Evolutionary conservation across 2,797 vertebrate species (phyloP).

Genomic region (Trichosurus vulpecula): DNA sequence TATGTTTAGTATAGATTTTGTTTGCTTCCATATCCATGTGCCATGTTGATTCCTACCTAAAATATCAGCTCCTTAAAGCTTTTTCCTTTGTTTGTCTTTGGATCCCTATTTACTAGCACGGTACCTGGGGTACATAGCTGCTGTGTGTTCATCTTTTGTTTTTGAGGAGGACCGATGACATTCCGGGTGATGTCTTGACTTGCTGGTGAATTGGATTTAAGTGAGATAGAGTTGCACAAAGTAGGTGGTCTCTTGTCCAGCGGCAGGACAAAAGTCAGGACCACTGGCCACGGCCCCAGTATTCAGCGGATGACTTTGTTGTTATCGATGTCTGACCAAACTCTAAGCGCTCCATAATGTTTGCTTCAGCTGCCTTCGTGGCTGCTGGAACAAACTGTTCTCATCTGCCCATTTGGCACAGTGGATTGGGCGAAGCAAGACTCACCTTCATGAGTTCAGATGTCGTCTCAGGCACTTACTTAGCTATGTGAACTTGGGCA

Average conservation of each 20-base stretch:
- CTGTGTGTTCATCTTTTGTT: neutral
- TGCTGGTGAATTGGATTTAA: neutral
- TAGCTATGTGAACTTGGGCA: no score
- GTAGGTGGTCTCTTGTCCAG: neutral
- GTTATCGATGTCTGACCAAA: no score
- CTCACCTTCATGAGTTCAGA: no score
- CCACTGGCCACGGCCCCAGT: neutral
- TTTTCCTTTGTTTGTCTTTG: neutral
- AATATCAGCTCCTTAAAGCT: neutral
- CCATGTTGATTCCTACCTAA: neutral
- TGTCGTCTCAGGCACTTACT: no score
- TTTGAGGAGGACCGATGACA: neutral
- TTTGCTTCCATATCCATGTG: neutral
- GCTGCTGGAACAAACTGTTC: no score
- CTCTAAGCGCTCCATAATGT: no score
- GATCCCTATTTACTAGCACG: neutral
- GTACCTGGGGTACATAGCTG: neutral
- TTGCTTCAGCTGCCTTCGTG: no score
- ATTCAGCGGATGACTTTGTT: no score
- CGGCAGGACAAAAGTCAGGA: neutral
- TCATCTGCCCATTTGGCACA: no score
- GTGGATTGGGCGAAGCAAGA: no score
- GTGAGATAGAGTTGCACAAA: neutral
- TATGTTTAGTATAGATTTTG: neutral
- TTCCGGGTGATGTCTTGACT: neutral